Evolutionary conservation across 1,140 invertebrate species (phyloP), one percentile per base, ranked within the genome.

Genomic region (Muscidifurax raptorellus): DNA sequence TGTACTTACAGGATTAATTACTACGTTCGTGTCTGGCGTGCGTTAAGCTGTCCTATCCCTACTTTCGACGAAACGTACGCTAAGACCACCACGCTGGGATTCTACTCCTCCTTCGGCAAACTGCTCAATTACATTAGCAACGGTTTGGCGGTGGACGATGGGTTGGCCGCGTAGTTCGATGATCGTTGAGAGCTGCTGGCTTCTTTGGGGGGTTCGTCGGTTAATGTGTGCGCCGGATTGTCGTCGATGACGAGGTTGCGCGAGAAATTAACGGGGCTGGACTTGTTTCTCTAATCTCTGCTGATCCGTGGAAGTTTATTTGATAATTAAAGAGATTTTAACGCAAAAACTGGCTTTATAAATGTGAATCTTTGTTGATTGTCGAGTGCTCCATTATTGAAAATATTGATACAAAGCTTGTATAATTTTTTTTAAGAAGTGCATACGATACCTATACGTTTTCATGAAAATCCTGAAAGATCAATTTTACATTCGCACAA

Each of bases 1-100:
- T 10, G 36, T 9, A 10, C 77, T 72, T 82, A 82, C 74, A 72
- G 66, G 22, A 82, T 82, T 78, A 85, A 85, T 85, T 82, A 85
- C 44, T 12, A 1, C 30, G 2, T 79, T 82, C 80, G 75, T 82
- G 80, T 72, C 6, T 82, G 64, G n/a, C 27, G 47, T 13, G 40
- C 36, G 22, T 69, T 78, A 77, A 77, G 36, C 72, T 30, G 3
- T 18, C 18, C 52, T 59, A 59, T 59, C 52, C 18, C 52, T 59
- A 59, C 10, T 79, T 72, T 82, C 78, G 80, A 78, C 66, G 64
- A 78, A 59, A 84, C 78, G 66, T 28, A 67, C 52, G 72, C 32
- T 3, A 40, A 66, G 52, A 66, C 30, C 77, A 40, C 25, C 64
- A 15, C 52, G 27, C 15, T 12, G 28, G 13, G 22, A 25, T 30